Conservation (phyloP, 2,797 vertebrate species). For the Trachops cirrhosus region DNA sequence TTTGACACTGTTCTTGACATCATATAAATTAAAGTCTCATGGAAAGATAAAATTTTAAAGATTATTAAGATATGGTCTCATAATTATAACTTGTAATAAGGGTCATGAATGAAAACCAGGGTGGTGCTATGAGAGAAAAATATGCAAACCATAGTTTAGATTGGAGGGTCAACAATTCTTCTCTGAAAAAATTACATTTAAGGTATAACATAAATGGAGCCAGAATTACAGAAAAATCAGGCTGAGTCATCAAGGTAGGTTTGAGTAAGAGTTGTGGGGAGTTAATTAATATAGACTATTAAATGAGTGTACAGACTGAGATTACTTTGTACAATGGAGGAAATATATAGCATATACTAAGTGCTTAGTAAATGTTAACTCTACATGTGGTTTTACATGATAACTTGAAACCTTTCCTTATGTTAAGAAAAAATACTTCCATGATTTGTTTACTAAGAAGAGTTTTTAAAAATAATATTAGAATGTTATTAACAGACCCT, state of each 20-base stretch:
- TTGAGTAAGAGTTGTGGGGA: not conserved
- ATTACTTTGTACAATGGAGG: not conserved
- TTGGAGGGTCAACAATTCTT: not conserved
- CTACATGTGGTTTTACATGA: not conserved
- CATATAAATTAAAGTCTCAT: not conserved
- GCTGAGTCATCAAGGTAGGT: not conserved
- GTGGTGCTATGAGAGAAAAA: not conserved
- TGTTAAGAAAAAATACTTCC: not conserved
- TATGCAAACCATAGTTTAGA: not conserved
- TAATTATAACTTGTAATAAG: not conserved
- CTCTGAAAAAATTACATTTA: not conserved
- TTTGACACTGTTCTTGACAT: not conserved
- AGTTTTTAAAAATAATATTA: constrained; percentile 2
- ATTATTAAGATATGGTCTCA: not conserved
- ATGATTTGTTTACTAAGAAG: not conserved
- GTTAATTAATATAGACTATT: not conserved
- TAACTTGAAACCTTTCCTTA: not conserved
- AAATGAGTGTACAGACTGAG: not conserved
- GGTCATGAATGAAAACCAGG: not conserved
- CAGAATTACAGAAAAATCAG: not conserved
- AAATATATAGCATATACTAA: not conserved
- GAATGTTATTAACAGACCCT: not conserved
- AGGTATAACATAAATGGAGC: not conserved
- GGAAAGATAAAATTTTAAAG: not conserved
- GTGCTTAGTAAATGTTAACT: not conserved